Percentiles rank a stretch among this genome's conserved stretches.
Conservation (phyloP, 92 coral and sea anemone genomes). For the Blastomussa wellsi region DNA sequence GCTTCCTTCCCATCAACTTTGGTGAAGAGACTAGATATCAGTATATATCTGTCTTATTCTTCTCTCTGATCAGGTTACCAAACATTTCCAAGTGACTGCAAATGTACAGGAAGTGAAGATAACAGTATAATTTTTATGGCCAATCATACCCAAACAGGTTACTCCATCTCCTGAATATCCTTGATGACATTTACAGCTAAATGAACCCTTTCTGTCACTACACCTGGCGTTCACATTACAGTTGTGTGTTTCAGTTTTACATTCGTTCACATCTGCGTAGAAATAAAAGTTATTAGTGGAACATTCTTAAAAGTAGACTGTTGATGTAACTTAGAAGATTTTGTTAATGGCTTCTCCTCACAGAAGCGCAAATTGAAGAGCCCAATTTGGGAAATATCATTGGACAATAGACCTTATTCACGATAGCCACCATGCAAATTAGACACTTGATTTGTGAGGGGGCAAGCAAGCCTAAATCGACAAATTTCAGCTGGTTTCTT, state of each 20-base stretch:
- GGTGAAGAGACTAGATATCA: too few relatives aligned
- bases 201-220: not conserved
- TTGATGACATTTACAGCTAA: not conserved
- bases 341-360: too few relatives aligned
- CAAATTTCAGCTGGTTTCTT: too few relatives aligned
- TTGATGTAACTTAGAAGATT: not conserved
- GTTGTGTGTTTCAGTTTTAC: not conserved
- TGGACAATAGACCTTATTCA: too few relatives aligned
- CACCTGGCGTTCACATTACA: not conserved
- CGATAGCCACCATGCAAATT: too few relatives aligned
- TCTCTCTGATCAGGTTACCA: not conserved
- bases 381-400: too few relatives aligned
- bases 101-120: not conserved
- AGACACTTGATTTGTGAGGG: too few relatives aligned
- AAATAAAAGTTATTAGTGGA: not conserved
- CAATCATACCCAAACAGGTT: not conserved
- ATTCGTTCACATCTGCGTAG: not conserved
- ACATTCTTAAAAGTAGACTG: not conserved
- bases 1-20: too few relatives aligned
- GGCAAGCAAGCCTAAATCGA: too few relatives aligned
- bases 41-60: too few relatives aligned
- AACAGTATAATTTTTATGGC: not conserved
- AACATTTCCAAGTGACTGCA: not conserved
- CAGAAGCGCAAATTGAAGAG: too few relatives aligned
- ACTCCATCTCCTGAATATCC: constrained; percentile 19